phyloP scores from a whole-genome alignment of 2,888 invertebrate species.

The Cryptocheilus praepositus region DNA sequence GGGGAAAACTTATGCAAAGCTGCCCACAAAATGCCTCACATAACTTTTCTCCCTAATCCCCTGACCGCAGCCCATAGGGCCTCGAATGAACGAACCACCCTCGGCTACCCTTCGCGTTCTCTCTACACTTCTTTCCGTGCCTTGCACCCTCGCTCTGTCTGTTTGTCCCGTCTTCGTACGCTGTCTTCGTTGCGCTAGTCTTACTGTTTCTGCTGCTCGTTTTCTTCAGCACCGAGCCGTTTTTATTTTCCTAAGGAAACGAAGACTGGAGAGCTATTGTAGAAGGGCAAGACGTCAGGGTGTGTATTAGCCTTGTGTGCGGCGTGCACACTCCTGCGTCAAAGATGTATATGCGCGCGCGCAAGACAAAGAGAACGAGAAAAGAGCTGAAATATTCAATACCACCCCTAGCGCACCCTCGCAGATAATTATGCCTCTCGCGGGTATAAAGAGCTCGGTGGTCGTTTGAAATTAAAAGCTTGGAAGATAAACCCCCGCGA shows the following conservation, averaged over 20 bases:
- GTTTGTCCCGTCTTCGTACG: neutral
- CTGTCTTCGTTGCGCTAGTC: neutral
- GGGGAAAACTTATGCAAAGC: conserved; percentile 68
- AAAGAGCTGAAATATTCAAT: conserved; percentile 66
- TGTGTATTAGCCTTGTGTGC: no score
- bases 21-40: conserved; percentile 67
- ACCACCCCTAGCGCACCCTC: conserved; percentile 42
- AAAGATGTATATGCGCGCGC: neutral
- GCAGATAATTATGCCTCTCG: conserved; percentile 67
- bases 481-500: conserved; percentile 56
- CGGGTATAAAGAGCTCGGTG: conserved; percentile 54
- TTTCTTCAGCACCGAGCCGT: conserved; percentile 8
- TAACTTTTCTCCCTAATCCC: conserved; percentile 68
- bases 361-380: conserved; percentile 1
- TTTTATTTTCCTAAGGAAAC: conserved; percentile 34
- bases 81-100: conserved; percentile 52
- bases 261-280: conserved; percentile 7
- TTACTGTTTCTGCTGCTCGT: neutral
- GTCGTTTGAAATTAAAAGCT: conserved; percentile 63
- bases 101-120: conserved; percentile 5
- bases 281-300: neutral
- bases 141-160: neutral
- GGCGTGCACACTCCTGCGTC: no score
- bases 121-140: no score
- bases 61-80: conserved; percentile 45